These are phyloP conservation scores for Cylindroiulus punctatus DNA, from an alignment of 2,888 invertebrate genomes.

Conservation along the genomic window DNA sequence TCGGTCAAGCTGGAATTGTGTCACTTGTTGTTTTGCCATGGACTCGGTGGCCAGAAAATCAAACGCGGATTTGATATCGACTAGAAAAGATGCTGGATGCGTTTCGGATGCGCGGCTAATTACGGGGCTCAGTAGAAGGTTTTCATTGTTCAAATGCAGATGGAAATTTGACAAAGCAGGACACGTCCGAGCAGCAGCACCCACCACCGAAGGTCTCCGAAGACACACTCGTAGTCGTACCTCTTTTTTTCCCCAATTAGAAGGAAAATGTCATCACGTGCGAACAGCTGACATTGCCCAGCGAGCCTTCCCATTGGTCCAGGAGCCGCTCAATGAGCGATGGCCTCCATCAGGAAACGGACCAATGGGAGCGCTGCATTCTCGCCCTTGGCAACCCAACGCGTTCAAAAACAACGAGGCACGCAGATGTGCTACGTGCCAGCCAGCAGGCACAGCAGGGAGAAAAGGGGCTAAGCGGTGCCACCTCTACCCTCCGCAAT, in stretches of 20 bases:
- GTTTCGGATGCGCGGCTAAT: background rate
- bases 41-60: too few relatives aligned
- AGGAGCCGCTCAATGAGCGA: background rate
- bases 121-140: background rate
- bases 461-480: background rate
- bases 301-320: background rate
- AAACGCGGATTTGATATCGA: background rate
- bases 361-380: background rate
- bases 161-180: background rate
- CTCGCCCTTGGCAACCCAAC: conserved; percentile 26
- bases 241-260: background rate
- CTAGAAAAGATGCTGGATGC: conserved; percentile 12
- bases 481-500: background rate
- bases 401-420: background rate
- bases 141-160: background rate
- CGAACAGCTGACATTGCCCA: background rate
- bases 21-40: conserved; percentile 47
- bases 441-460: background rate
- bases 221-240: too few relatives aligned
- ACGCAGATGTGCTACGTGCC: background rate
- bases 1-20: conserved; percentile 35
- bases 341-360: background rate
- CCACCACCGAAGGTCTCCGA: background rate
- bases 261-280: conserved; percentile 25
- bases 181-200: background rate